phyloP scores from a whole-genome alignment of 2,113 vertebrate genomes.

The Conger conger region DNA sequence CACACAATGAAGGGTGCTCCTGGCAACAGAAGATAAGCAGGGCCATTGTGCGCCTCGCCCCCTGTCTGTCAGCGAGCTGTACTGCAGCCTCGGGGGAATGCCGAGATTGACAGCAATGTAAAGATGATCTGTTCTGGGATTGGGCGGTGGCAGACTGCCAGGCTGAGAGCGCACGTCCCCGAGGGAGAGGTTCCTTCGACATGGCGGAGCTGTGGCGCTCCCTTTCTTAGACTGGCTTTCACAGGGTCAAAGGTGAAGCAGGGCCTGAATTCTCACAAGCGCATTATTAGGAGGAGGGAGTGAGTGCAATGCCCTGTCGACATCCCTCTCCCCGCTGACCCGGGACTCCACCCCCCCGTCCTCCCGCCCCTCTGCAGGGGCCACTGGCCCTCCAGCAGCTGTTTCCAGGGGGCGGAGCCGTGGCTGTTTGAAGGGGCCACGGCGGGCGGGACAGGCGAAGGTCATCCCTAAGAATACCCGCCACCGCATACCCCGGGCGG shows the following conservation, averaged over 20 bases:
- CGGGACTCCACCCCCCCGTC: neutral
- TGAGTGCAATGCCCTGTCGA: neutral
- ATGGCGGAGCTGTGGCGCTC: neutral
- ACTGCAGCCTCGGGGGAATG: conserved; percentile 1
- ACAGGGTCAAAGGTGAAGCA: neutral
- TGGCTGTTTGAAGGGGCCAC: neutral
- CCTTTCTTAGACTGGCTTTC: neutral
- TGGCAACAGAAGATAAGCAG: neutral
- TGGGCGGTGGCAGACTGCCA: neutral
- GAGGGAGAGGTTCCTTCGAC: neutral
- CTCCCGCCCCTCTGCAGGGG: neutral
- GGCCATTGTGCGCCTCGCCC: neutral
- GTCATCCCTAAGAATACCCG: conserved; percentile 53
- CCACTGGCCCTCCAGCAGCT: neutral
- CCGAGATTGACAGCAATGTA: conserved; percentile 14
- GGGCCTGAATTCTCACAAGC: neutral
- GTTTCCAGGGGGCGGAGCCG: neutral
- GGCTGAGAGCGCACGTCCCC: neutral
- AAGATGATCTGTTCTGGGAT: neutral
- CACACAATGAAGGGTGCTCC: neutral
- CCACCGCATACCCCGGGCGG: conserved; percentile 5
- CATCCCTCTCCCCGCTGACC: neutral
- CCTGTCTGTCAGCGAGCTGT: neutral
- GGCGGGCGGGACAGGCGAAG: conserved; percentile 31
- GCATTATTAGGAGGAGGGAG: neutral